phyloP scores from a whole-genome alignment of 2,113 vertebrate genomes.

The Tinamus guttatus region DNA sequence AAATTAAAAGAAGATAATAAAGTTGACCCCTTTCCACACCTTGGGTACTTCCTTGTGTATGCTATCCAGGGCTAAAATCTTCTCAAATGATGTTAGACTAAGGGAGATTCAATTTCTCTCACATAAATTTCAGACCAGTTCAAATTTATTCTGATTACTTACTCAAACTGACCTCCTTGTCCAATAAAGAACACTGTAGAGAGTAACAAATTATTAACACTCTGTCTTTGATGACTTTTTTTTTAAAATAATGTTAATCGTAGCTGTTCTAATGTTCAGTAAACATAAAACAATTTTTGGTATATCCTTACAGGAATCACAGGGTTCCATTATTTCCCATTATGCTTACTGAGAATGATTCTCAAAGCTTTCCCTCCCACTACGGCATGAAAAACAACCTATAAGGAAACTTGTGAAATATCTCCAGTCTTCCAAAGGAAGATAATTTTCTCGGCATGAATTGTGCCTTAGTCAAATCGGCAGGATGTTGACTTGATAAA shows the following conservation, averaged over 20 bases:
- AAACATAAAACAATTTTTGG: accelerated
- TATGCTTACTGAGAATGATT: accelerated
- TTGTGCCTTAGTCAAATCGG: neutral
- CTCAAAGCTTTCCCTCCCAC: neutral
- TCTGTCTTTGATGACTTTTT: neutral
- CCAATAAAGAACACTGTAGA: accelerated
- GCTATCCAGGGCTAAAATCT: too few relatives aligned
- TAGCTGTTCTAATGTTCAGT: neutral
- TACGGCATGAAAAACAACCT: neutral
- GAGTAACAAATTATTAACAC: accelerated
- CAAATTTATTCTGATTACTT: accelerated
- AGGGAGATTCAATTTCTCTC: neutral
- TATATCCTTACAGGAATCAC: neutral
- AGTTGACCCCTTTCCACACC: too few relatives aligned
- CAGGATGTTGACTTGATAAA: accelerated
- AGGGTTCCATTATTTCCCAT: neutral
- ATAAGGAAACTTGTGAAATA: neutral
- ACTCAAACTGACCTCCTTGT: neutral
- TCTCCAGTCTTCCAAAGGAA: neutral
- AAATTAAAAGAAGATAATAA: too few relatives aligned
- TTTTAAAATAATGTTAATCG: neutral
- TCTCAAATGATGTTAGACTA: neutral
- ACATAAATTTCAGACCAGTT: neutral
- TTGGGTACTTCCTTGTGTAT: too few relatives aligned
- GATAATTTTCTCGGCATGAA: accelerated